A percentile compares a stretch with the other conserved stretches of the same genome.
Conservation (phyloP, 1,140 invertebrate genomes). For the Papilio xuthus region DNA sequence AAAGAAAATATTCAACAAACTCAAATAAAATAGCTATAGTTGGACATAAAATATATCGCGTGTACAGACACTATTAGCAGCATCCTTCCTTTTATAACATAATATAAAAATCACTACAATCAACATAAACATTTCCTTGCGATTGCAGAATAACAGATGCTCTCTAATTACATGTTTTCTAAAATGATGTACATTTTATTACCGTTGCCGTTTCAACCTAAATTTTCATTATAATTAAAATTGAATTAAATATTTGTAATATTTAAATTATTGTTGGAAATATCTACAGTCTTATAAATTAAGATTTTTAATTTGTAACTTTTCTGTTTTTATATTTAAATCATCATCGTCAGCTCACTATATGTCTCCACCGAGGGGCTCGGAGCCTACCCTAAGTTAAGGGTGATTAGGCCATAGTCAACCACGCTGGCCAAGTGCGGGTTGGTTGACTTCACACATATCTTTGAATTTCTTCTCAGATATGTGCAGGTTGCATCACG, state of each 20-base stretch:
- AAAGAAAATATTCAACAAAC: background rate
- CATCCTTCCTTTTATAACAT: slow-evolving; percentile 12
- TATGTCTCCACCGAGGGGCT: no score
- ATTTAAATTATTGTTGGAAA: no score
- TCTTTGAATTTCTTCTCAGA: no score
- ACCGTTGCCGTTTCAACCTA: slow-evolving; percentile 13
- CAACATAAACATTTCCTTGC: slow-evolving; percentile 27
- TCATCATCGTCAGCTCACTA: no score
- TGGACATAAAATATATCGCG: slow-evolving; percentile 34
- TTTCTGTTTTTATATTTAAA: no score
- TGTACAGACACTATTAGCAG: slow-evolving; percentile 20
- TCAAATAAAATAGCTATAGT: background rate
- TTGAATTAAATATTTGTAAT: background rate
- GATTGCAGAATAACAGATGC: slow-evolving; percentile 27
- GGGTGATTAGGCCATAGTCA: no score
- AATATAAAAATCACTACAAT: slow-evolving; percentile 14
- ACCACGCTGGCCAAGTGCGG: no score
- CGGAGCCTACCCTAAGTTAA: no score
- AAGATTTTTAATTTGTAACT: background rate
- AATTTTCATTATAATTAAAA: background rate
- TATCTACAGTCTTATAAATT: no score
- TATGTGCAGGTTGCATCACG: no score
- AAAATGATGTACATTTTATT: background rate
- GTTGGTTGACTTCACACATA: no score
- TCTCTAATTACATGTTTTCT: slow-evolving; percentile 35